Evolutionary conservation across 2,888 invertebrate species (phyloP), one percentile per base, ranked within the genome.

Genomic region (Lucinisca nassula): DNA sequence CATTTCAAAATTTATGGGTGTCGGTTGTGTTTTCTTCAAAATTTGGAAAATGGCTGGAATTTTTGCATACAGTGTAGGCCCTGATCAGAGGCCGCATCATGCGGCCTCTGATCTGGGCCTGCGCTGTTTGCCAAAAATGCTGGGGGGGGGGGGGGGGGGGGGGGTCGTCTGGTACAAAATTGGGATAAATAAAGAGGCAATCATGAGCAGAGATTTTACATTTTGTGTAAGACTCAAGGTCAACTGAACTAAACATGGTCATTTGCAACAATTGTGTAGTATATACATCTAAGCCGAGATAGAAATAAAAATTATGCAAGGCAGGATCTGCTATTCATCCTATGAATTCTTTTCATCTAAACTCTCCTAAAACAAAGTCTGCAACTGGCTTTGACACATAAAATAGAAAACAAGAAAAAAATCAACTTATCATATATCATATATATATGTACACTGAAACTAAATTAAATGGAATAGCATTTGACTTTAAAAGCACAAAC

Each of bases 381-480:
- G 67, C 67, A 67, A 67, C 67, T 67, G 67, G 67, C 35, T 67
- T n/a, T 27, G 3, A 67, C 35, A 67, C n/a, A 67, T 67, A 67
- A 67, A 67, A 67, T 58, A 12, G 17, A 67, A 67, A 35, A 67
- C 67, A 67, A 67, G 30, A 67, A 32, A 67, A 27, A 67, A 67
- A 67, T 12, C 8, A 35, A 67, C 32, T 12, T 67, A 35, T 35
- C 17, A 61, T 10, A 8, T 67, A 67, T 67, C 67, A 35, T 67
- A 67, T 67, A 67, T 67, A 35, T 67, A 67, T 67, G 35, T 67
- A 67, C 67, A 67, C 35, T 35, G 24, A 35, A 67, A 67, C 67
- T 35, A 8, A 67, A 67, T 35, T 35, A 8, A 67, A 67, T 67
- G 67, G 67, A 67, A 67, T 67, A 67, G 35, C 35, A 67, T 17